phyloP scores from a whole-genome alignment of 2,888 invertebrate genomes.

The Molorchus minor region DNA sequence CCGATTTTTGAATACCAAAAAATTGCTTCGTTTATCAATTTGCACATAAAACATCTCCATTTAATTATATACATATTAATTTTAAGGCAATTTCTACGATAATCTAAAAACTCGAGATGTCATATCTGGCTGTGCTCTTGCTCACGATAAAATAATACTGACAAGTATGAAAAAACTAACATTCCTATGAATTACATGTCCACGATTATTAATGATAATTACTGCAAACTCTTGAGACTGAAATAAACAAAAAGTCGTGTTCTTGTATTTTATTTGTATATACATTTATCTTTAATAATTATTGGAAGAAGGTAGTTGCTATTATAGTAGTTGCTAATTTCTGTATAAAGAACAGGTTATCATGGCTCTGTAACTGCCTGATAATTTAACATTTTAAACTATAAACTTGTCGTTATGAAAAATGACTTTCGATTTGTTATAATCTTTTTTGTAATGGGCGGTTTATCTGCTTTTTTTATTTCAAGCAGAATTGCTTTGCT shows the following conservation, averaged over 20 bases:
- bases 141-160: constrained; percentile 25
- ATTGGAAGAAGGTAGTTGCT: too few relatives aligned
- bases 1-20: background rate
- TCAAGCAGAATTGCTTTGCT: constrained; percentile 34
- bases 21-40: background rate
- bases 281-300: too few relatives aligned
- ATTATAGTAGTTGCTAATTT: too few relatives aligned
- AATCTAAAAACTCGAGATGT: constrained; percentile 5
- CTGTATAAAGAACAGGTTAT: too few relatives aligned
- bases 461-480: too few relatives aligned
- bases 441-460: too few relatives aligned
- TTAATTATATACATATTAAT: background rate
- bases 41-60: background rate
- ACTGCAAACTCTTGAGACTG: constrained; percentile 47
- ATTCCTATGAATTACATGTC: constrained; percentile 42
- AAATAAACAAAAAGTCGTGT: constrained; percentile 38
- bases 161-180: constrained; percentile 25
- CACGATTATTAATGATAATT: too few relatives aligned
- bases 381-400: too few relatives aligned
- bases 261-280: constrained; percentile 27
- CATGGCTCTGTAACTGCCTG: too few relatives aligned
- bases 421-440: too few relatives aligned
- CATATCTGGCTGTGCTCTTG: constrained; percentile 34
- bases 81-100: constrained; percentile 1
- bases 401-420: too few relatives aligned